Evolutionary conservation across 2,797 vertebrate species (phyloP).

Genomic region (Platalea minor): DNA sequence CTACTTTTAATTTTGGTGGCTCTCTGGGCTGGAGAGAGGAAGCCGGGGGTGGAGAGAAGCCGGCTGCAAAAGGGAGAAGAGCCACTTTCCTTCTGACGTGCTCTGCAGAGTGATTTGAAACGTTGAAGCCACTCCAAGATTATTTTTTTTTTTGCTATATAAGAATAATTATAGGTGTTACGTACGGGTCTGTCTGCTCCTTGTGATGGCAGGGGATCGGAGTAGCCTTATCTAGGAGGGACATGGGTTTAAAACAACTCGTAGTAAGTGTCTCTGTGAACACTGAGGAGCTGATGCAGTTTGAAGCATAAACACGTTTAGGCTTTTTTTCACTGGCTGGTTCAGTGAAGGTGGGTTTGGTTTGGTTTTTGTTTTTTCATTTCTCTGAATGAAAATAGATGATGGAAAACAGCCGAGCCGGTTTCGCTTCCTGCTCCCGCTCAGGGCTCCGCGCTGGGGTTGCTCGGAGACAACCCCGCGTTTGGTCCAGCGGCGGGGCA

Average conservation of each 20-base stretch:
- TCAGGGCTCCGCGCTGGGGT: fast-evolving
- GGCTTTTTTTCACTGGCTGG: background rate
- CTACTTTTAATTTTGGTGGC: background rate
- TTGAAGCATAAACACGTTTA: background rate
- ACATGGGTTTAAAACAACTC: background rate
- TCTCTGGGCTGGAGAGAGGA: constrained; percentile 32
- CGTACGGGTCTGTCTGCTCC: background rate
- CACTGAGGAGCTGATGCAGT: background rate
- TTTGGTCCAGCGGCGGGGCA: background rate
- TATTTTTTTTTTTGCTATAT: background rate
- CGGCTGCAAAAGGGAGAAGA: background rate
- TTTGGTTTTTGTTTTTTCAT: background rate
- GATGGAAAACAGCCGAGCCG: background rate
- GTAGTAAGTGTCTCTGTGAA: background rate
- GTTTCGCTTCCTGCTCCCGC: background rate
- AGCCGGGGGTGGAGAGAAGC: constrained; percentile 32
- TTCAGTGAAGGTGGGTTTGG: background rate
- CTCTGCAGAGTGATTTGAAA: background rate
- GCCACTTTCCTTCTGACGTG: background rate
- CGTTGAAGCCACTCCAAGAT: background rate
- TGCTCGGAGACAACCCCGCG: fast-evolving
- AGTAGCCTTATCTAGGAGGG: background rate
- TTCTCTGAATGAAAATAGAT: constrained; percentile 30
- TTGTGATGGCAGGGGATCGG: background rate
- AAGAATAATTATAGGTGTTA: background rate